These are phyloP conservation scores for Indicator indicator DNA, from an alignment of 2,113 vertebrate genomes.

Conservation along the genomic window DNA sequence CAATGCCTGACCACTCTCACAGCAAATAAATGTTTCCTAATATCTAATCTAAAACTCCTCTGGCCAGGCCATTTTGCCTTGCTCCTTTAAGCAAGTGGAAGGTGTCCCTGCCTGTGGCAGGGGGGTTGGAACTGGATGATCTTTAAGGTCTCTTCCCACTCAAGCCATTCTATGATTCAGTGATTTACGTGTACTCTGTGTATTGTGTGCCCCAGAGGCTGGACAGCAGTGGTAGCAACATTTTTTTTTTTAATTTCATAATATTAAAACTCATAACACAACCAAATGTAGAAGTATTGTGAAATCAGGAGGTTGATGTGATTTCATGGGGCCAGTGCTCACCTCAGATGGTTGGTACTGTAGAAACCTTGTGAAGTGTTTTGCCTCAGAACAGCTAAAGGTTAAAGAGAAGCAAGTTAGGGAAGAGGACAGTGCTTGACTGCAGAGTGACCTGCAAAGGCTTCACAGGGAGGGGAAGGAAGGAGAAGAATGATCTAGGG, in stretches of 20 bases:
- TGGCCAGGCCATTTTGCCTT: no score
- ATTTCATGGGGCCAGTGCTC: background rate
- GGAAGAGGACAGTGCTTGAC: background rate
- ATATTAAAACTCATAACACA: background rate
- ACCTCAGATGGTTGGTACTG: background rate
- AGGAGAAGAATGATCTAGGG: background rate
- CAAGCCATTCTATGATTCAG: no score
- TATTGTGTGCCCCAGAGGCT: background rate
- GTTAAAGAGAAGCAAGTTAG: background rate
- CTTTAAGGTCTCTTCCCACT: no score
- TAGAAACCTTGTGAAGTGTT: background rate
- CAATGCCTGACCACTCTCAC: no score
- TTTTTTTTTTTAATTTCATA: background rate
- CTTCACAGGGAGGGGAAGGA: background rate
- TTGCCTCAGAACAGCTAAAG: background rate
- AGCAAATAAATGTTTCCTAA: no score
- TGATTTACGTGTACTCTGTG: background rate
- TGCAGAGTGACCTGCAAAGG: background rate
- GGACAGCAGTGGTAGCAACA: background rate
- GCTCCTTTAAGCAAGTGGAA: no score
- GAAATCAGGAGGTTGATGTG: background rate
- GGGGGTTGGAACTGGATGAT: no score
- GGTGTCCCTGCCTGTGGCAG: no score
- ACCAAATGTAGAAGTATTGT: background rate
- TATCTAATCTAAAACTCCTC: no score